Conservation (phyloP, 2,888 invertebrate genomes). For the Diarsia dahlii region DNA sequence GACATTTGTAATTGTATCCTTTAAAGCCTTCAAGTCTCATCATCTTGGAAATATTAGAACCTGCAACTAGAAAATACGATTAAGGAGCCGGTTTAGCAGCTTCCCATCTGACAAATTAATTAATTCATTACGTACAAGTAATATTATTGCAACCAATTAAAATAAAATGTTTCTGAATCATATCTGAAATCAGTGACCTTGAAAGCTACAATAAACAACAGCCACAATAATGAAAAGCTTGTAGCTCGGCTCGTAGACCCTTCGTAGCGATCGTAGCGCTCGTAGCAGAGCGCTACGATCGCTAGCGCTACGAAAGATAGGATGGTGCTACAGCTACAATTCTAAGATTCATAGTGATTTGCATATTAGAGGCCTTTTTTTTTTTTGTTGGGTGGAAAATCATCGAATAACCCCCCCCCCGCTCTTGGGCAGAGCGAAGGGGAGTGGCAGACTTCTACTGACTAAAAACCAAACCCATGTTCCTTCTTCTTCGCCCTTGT, state of each 20-base stretch:
- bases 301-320: too few species aligned
- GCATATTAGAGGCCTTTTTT: too few species aligned
- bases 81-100: not conserved
- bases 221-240: not conserved
- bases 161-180: not conserved
- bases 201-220: not conserved
- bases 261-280: conserved; percentile 24
- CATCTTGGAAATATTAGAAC: not conserved
- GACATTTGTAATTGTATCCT: conserved; percentile 49
- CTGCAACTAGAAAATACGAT: not conserved
- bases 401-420: too few species aligned
- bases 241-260: conserved; percentile 19
- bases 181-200: not conserved
- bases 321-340: not conserved
- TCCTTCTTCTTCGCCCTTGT: too few species aligned
- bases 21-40: conserved; percentile 9
- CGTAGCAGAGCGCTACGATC: too few species aligned
- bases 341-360: not conserved
- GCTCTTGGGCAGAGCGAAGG: too few species aligned
- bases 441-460: too few species aligned
- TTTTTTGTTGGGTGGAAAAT: too few species aligned
- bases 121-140: not conserved
- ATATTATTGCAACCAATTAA: not conserved
- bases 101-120: not conserved
- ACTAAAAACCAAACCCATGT: too few species aligned